Evolutionary conservation across 2,113 vertebrate species (phyloP), one percentile per base, ranked within the genome.

Genomic region (Pyrgilauda ruficollis): DNA sequence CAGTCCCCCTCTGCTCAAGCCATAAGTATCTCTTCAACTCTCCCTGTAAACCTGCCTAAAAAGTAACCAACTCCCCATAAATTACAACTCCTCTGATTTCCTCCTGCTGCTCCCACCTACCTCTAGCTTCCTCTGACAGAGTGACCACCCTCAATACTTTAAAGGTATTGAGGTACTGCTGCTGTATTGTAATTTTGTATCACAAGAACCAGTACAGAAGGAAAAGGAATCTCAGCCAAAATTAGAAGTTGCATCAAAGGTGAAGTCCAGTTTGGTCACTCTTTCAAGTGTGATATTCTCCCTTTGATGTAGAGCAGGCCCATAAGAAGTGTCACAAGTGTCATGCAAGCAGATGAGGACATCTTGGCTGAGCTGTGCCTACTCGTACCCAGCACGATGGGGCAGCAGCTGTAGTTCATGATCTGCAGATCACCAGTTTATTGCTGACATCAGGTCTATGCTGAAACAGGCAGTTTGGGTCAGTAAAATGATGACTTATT

Each of bases 371-470:
- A 68, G 16, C 17, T 87, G 6, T 53, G 12, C 39, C 33, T 62
- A 11, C 7, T 7, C 3, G 0, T n/a, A 18, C 10, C 14, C 13
- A 66, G n/a, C 8, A 30, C 2, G 4, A 7, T 6, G n/a, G 11
- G 17, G 11, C 21, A 72, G 30, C 30, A 85, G 10, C 5, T 50
- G 15, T 64, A 39, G 46, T 9, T 55, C 2, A 1, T 24, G 37
- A 37, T 28, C 28, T 85, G 14, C 16, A 91, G 26, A 68, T 63
- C 4, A 3, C 14, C 19, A 8, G 17, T 6, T 59, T 69, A 4
- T 33, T 52, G 15, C 7, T 74, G 62, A 16, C 24, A 37, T 7
- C n/a, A 23, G 73, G 11, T 6, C 8, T 76, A 4, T 13, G 5
- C 15, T 73, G 39, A n/a, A 87, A 43, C 6, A 53, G 13, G 10